Conservation (phyloP, 2,797 vertebrate genomes). For the Benthosema pterotum region DNA sequence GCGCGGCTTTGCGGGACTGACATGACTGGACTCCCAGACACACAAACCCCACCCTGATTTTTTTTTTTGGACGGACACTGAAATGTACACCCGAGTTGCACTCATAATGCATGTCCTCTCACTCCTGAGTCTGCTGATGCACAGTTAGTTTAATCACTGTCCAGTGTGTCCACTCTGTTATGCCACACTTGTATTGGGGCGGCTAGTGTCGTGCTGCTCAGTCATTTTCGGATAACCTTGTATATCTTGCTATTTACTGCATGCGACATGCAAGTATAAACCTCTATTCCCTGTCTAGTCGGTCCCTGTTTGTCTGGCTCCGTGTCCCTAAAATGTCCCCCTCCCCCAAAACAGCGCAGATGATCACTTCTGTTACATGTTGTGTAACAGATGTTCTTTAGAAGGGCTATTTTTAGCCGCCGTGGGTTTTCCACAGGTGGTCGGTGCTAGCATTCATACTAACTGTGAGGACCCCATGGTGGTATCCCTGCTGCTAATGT, state of each 20-base stretch:
- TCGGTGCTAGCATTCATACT: slow-evolving; percentile 60
- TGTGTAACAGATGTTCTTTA: slow-evolving; percentile 19
- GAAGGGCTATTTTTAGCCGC: slow-evolving; percentile 64
- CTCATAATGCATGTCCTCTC: no score
- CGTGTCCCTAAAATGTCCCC: neutral
- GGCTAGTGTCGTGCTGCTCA: no score
- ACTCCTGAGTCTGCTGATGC: neutral
- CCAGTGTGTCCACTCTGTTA: neutral
- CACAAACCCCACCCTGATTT: neutral
- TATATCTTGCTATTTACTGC: no score
- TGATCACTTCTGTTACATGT: no score
- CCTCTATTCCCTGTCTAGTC: no score
- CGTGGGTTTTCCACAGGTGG: slow-evolving; percentile 65
- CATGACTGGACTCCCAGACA: neutral
- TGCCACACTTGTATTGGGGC: no score
- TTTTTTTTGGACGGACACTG: no score
- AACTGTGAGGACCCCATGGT: no score
- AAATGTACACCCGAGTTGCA: neutral
- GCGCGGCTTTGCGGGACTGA: neutral
- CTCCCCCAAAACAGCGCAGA: no score
- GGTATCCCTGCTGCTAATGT: slow-evolving; percentile 37
- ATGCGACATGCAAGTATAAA: no score
- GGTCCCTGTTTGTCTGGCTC: slow-evolving; percentile 13
- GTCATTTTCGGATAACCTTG: no score
- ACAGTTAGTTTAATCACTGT: neutral